A percentile compares a stretch with the other conserved stretches of the same genome.
Conservation (phyloP, 2,888 invertebrate genomes). For the Merodon equestris region DNA sequence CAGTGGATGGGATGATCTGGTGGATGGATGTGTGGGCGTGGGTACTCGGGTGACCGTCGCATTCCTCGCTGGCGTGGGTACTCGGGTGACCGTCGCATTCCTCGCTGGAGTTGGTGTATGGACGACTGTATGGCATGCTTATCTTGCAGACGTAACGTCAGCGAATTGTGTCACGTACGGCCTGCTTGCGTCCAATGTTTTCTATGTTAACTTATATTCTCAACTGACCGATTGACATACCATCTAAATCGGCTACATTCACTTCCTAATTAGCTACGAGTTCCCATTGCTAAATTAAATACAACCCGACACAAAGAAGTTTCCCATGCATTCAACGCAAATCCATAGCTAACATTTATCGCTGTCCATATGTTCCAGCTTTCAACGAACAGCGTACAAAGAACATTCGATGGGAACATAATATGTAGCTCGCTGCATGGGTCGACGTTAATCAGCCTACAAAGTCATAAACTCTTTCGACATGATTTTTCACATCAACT, state of each 20-base stretch:
- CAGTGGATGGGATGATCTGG: too few species aligned
- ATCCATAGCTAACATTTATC: too few species aligned
- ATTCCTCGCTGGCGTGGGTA: too few species aligned
- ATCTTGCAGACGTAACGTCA: too few species aligned
- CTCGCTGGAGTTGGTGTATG: too few species aligned
- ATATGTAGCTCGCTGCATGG: not conserved
- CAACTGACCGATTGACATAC: not conserved
- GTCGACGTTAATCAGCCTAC: not conserved
- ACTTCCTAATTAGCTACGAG: slow-evolving; percentile 3
- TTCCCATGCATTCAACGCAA: not conserved
- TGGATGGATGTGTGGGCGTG: too few species aligned
- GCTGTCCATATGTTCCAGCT: not conserved
- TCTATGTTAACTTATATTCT: too few species aligned
- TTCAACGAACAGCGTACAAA: not conserved
- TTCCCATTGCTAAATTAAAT: not conserved
- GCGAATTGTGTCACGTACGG: too few species aligned
- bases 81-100: too few species aligned
- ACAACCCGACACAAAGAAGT: not conserved
- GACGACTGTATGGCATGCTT: too few species aligned
- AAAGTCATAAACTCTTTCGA: not conserved
- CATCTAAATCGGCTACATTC: not conserved
- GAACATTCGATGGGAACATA: not conserved
- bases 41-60: too few species aligned
- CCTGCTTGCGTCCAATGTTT: too few species aligned
- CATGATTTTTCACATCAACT: not conserved